Percentiles rank a stretch among this genome's conserved stretches.
phyloP scores from a whole-genome alignment of 2,888 invertebrate genomes.

The Chloroclysta siterata region DNA sequence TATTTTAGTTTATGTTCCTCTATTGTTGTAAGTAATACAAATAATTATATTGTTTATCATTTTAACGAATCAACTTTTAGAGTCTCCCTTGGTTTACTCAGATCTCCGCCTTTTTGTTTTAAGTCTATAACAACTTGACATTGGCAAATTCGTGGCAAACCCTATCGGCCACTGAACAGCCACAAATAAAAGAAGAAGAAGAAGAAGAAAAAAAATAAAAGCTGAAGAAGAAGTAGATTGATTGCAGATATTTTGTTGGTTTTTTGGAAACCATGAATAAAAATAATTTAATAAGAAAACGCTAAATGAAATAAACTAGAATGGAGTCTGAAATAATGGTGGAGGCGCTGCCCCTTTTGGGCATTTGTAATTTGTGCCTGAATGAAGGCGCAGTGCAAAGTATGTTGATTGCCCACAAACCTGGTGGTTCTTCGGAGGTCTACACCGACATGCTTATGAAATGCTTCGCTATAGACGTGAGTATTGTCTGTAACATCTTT shows the following conservation, averaged over 20 bases:
- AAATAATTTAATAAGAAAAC: constrained; percentile 17
- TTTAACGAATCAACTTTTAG: too few species aligned
- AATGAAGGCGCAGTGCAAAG: constrained; percentile 72
- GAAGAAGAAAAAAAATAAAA: neutral
- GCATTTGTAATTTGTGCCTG: constrained; percentile 74
- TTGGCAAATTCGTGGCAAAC: too few species aligned
- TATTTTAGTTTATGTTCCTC: too few species aligned
- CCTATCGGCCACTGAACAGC: too few species aligned
- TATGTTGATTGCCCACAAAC: constrained; percentile 63
- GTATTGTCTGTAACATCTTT: constrained; percentile 44
- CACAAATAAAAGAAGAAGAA: too few species aligned
- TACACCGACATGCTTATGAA: constrained; percentile 70
- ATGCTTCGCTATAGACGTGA: constrained; percentile 76
- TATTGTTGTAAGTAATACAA: too few species aligned
- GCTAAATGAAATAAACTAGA: constrained; percentile 28
- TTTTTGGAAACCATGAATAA: constrained; percentile 6
- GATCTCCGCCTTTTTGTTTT: too few species aligned
- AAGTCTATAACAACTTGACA: too few species aligned
- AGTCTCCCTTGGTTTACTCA: too few species aligned
- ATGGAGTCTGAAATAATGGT: constrained; percentile 73
- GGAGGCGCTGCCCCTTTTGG: constrained; percentile 69
- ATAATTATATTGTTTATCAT: too few species aligned
- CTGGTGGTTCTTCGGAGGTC: constrained; percentile 57
- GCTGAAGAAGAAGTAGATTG: neutral
- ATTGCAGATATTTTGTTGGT: too few species aligned